Percentiles rank a stretch among this genome's conserved stretches.
These are phyloP conservation scores for Coregonus sp. DNA, from an alignment of 2,797 vertebrate genomes.

Conservation along the genomic window DNA sequence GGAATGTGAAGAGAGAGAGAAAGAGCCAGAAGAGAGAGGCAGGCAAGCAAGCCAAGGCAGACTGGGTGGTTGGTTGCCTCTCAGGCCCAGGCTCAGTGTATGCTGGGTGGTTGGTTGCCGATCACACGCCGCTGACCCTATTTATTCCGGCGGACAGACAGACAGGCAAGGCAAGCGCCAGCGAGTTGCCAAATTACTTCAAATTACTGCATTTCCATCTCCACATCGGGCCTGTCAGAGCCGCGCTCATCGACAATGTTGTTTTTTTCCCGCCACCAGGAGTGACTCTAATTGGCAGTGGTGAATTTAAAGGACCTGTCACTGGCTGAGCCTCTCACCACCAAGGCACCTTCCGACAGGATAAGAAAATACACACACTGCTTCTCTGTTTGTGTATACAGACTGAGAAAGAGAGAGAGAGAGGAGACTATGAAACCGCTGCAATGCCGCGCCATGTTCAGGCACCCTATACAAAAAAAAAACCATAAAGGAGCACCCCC, in stretches of 20 bases:
- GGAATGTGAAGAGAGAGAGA: background rate
- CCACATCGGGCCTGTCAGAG: constrained; percentile 79
- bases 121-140: constrained; percentile 84
- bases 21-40: background rate
- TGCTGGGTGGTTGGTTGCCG: constrained; percentile 62
- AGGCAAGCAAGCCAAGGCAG: background rate
- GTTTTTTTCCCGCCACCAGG: constrained; percentile 55
- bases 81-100: constrained; percentile 41
- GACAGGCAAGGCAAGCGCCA: constrained; percentile 68
- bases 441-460: background rate
- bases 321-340: constrained; percentile 70
- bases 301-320: constrained; percentile 81
- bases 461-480: background rate
- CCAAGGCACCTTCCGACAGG: constrained; percentile 50
- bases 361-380: constrained; percentile 44
- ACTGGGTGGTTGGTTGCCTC: constrained; percentile 34
- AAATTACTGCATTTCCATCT: constrained; percentile 86
- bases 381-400: constrained; percentile 15
- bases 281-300: constrained; percentile 81
- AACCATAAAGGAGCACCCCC: too few species aligned
- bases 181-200: constrained; percentile 83
- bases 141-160: constrained; percentile 80
- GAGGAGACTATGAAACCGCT: background rate
- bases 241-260: constrained; percentile 68
- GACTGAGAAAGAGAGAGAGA: background rate